These are phyloP conservation scores for Tangara arthus DNA, from an alignment of 2,797 vertebrate genomes.

Conservation along the genomic window DNA sequence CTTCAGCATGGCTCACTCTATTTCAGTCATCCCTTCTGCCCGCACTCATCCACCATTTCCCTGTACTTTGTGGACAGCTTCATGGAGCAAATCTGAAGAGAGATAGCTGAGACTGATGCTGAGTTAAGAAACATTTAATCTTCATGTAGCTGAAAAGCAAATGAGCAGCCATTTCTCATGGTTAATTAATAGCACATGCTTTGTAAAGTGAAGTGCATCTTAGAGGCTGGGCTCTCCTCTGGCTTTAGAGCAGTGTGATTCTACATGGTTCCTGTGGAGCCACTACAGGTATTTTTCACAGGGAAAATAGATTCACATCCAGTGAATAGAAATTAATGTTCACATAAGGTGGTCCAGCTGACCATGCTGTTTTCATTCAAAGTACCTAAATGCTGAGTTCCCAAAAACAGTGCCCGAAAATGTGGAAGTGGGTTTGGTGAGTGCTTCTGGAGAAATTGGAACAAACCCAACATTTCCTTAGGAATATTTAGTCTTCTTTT, in stretches of 20 bases:
- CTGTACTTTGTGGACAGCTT: neutral
- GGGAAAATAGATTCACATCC: constrained; percentile 19
- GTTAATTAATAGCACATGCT: constrained; percentile 29
- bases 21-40: neutral
- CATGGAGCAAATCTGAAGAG: neutral
- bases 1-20: neutral
- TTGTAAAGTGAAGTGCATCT: neutral
- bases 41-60: neutral
- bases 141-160: constrained; percentile 10
- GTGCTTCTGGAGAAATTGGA: constrained; percentile 41
- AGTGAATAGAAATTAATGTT: constrained; percentile 31
- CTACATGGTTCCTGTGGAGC: neutral
- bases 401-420: constrained; percentile 26
- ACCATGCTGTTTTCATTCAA: constrained; percentile 43
- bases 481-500: constrained; percentile 62
- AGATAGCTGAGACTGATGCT: neutral
- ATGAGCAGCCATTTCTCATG: constrained; percentile 3
- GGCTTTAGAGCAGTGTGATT: neutral
- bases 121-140: neutral
- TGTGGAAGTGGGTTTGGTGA: constrained; percentile 67
- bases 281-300: neutral
- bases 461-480: constrained; percentile 19
- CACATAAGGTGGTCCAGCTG: constrained; percentile 51
- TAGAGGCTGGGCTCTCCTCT: neutral
- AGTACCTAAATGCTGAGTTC: constrained; percentile 61